These are phyloP conservation scores for Paramuricea clavata DNA, from an alignment of 92 coral and sea anemone species.

Conservation along the genomic window DNA sequence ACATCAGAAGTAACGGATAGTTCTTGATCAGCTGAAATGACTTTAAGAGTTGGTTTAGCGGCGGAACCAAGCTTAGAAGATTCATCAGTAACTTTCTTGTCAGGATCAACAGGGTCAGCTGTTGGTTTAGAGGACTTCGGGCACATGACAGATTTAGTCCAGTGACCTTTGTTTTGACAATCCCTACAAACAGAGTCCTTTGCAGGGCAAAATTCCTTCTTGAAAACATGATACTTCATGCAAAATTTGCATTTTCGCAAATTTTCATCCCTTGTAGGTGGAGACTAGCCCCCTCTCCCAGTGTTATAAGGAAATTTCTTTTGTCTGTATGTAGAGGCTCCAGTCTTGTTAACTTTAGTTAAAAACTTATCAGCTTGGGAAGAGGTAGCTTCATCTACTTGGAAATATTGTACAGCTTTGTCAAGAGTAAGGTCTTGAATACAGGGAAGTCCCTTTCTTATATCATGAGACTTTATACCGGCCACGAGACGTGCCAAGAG, in stretches of 20 bases:
- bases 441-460: conserved; percentile 27
- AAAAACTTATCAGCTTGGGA: conserved; percentile 23
- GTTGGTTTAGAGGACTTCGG: not conserved
- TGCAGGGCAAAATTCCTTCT: conserved; percentile 19
- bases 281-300: not conserved
- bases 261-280: not conserved
- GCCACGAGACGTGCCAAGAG: conserved; percentile 38
- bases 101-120: not conserved
- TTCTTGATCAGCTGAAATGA: conserved; percentile 27
- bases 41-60: not conserved
- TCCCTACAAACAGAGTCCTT: not conserved
- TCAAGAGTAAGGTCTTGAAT: conserved; percentile 52
- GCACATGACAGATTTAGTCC: not conserved
- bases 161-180: not conserved
- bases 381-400: conserved; percentile 30
- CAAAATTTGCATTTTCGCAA: not conserved
- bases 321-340: not conserved
- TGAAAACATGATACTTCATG: no score
- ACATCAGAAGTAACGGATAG: not conserved
- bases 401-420: conserved; percentile 2
- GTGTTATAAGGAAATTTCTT: not conserved
- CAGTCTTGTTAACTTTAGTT: not conserved
- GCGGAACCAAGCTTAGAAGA: no score
- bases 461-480: conserved; percentile 40
- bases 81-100: no score